Evolutionary conservation across 2,113 vertebrate genomes (phyloP), one percentile per base, ranked within the genome.

Genomic region (Calcarius ornatus): DNA sequence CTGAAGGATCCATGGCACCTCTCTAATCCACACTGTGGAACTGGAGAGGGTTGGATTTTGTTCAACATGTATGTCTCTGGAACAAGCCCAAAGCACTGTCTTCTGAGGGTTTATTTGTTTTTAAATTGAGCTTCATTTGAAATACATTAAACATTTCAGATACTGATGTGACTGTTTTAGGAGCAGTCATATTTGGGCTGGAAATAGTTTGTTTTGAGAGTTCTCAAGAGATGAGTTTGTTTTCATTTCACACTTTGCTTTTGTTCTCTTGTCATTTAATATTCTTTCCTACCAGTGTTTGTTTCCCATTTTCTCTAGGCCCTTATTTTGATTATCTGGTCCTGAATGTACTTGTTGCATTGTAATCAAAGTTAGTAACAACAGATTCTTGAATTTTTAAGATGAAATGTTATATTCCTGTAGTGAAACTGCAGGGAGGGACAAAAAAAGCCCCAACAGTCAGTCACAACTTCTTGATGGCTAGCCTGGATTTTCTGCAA

Each of bases 221-320:
- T 88, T 95, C 91, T 96, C 93, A 93, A 87, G 95, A 92, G 61
- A 89, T n/a, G 40, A 13, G 20, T 81, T 95, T 96, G 83, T 88
- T 97, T 96, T 96, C 63, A 43, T 94, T 96, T 94, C 88, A 64
- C 86, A 91, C 95, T 93, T 94, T 95, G 88, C 95, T 95, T 96
- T 95, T 94, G 92, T 96, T 96, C 95, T 80, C 86, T 81, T 69
- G 76, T 93, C 86, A 95, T 92, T 86, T 91, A 92, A 93, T 94
- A 90, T 76, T 89, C 88, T 89, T 69, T 72, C 84, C 81, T 88
- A 79, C 38, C 59, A 93, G 14, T 79, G 77, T 96, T 95, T 93
- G 53, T 81, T 96, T 93, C 81, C 86, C 68, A 48, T 92, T 93
- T 93, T 92, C 95, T 90, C 66, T 54, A 66, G 57, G 68, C 86